Evolutionary conservation across 1,140 invertebrate genomes (phyloP), one percentile per base, ranked within the genome.

Genomic region (Diorhabda sublineata): DNA sequence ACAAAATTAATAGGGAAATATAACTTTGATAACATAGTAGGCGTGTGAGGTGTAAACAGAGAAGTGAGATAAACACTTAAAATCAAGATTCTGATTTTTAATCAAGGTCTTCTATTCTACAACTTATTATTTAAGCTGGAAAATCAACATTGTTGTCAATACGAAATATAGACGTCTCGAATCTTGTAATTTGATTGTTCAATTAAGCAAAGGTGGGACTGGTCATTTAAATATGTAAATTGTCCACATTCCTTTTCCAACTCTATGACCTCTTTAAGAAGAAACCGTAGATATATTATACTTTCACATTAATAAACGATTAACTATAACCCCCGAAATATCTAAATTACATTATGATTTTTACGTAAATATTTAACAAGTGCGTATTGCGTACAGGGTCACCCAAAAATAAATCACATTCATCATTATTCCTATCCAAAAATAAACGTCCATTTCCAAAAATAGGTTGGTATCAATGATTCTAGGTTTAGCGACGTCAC

Each of bases 201-300:
- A 62, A 43, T 62, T 43, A 45, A 44, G 43, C 42, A 64, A 57
- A 64, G 56, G 47, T 64, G 45, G 63, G 63, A 64, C 56, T 45
- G 61, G 61, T 64, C 63, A 64, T 64, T 64, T 64, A 26, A 64
- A 42, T 64, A 64, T 64, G 63, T 64, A 64, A 64, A 64, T 64
- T 64, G 45, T 45, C 56, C 11, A 64, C 68, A 73, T 73, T 75
- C 74, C 74, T 74, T 71, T 68, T 64, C 73, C 71, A 64, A 26
- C 60, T 73, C 58, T 69, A 47, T 77, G 75, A 77, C 75, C 75
- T 77, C 74, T 73, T 77, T 77, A 60, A 47, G 63, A 65, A 64
- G 62, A 60, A 69, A 59, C 68, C 66, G 43, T 52, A 52, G 11
- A 57, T 56, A 44, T n/a, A 52, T 64, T 47, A 26, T 64, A 66